Evolutionary conservation across 2,113 vertebrate species (phyloP).

Genomic region (Scalopus aquaticus): DNA sequence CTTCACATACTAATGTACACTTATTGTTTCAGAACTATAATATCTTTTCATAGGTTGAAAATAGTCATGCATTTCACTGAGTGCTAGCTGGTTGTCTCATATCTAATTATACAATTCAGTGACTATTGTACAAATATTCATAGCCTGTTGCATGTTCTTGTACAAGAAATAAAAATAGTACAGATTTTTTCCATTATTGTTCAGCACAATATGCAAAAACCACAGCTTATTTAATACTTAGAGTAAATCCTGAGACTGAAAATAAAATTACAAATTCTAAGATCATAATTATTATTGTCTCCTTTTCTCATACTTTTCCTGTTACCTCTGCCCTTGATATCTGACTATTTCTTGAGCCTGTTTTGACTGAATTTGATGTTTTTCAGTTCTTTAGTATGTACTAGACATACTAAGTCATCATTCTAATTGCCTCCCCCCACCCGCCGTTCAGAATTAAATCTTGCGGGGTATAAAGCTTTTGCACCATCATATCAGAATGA

Average conservation of each 20-base stretch:
- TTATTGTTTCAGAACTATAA: slow-evolving; percentile 6
- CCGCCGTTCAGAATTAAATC: neutral
- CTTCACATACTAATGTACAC: neutral
- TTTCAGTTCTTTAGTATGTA: neutral
- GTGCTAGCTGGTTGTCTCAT: neutral
- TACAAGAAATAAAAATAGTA: slow-evolving; percentile 47
- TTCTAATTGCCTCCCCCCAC: neutral
- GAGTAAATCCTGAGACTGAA: neutral
- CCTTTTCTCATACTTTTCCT: neutral
- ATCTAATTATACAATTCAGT: slow-evolving; percentile 5
- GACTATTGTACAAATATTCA: slow-evolving; percentile 48
- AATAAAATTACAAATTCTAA: slow-evolving; percentile 3
- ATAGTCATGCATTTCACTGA: neutral
- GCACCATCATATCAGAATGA: neutral
- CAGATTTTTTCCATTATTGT: slow-evolving; percentile 46
- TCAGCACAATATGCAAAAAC: neutral
- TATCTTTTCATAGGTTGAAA: slow-evolving; percentile 31
- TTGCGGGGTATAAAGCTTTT: neutral
- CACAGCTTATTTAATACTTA: slow-evolving; percentile 19
- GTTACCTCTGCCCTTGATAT: neutral
- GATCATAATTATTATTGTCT: neutral
- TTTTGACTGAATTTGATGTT: neutral
- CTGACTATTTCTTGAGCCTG: neutral
- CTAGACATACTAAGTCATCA: neutral
- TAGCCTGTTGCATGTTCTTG: slow-evolving; percentile 31